A percentile compares a stretch with the other conserved stretches of the same genome.
These are phyloP conservation scores for Mimachlamys varia DNA, from an alignment of 2,888 invertebrate genomes.

Conservation along the genomic window DNA sequence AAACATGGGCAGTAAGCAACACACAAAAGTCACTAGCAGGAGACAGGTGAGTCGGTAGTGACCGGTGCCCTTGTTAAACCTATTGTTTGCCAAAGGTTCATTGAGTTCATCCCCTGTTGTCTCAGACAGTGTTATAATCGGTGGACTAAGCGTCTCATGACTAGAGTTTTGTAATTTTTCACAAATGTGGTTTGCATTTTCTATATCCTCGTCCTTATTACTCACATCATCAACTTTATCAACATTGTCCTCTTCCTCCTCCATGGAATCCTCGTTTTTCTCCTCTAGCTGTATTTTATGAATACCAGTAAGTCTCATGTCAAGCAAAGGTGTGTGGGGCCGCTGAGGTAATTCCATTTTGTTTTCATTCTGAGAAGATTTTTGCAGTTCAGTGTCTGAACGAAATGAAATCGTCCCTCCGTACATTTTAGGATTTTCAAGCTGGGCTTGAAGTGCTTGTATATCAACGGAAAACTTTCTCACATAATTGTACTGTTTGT, in stretches of 20 bases:
- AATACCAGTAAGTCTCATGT: constrained; percentile 45
- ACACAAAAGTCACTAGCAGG: constrained; percentile 66
- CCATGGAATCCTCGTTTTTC: constrained; percentile 37
- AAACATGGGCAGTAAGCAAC: constrained; percentile 71
- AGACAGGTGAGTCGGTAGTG: constrained; percentile 66
- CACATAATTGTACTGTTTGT: constrained; percentile 78
- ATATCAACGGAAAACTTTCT: constrained; percentile 80
- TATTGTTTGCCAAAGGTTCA: constrained; percentile 42
- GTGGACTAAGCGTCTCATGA: constrained; percentile 49
- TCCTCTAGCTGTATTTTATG: constrained; percentile 36
- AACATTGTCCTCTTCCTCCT: constrained; percentile 57
- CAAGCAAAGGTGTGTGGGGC: constrained; percentile 43
- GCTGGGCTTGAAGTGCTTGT: constrained; percentile 78
- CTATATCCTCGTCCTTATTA: constrained; percentile 29
- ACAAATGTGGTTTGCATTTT: constrained; percentile 49
- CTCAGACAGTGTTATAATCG: constrained; percentile 52
- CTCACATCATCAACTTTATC: constrained; percentile 50
- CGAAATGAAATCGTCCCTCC: constrained; percentile 68
- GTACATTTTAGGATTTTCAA: constrained; percentile 79
- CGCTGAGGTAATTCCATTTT: constrained; percentile 41
- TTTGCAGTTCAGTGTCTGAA: constrained; percentile 53
- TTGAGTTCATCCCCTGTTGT: constrained; percentile 53
- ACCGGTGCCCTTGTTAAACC: constrained; percentile 51
- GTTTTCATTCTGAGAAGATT: constrained; percentile 48
- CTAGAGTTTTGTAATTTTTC: constrained; percentile 46